phyloP scores from a whole-genome alignment of 2,113 vertebrate genomes.

The Grammomys surdaster region DNA sequence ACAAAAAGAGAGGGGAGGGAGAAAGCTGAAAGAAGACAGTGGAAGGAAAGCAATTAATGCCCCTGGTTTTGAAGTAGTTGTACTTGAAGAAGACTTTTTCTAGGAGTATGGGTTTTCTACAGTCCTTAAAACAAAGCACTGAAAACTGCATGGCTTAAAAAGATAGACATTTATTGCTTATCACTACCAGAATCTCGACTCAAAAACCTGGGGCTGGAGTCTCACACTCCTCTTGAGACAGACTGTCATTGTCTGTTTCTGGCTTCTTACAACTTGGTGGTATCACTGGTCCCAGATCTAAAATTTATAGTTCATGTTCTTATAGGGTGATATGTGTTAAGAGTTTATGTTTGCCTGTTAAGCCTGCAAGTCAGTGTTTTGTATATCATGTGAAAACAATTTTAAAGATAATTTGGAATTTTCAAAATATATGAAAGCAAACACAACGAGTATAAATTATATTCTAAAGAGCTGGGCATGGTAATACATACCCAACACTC shows the following conservation, averaged over 20 bases:
- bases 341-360: constrained; percentile 30
- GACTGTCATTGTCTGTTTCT: not conserved
- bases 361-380: constrained; percentile 32
- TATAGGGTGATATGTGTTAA: constrained; percentile 17
- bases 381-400: constrained; percentile 15
- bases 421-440: constrained; percentile 59
- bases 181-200: not conserved
- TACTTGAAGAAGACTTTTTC: not conserved
- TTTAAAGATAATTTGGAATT: constrained; percentile 60
- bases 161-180: not conserved
- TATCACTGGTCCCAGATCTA: not conserved
- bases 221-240: not conserved
- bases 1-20: not conserved
- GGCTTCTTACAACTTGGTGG: not conserved
- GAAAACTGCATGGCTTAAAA: not conserved
- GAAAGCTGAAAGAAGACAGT: not conserved
- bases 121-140: not conserved
- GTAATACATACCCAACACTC: not conserved
- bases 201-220: not conserved
- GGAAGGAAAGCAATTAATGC: not conserved
- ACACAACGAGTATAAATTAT: constrained; percentile 54
- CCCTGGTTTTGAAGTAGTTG: constrained; percentile 20
- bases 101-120: not conserved
- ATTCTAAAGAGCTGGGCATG: not conserved
- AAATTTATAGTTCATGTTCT: constrained; percentile 45